A percentile compares a stretch with the other conserved stretches of the same genome.
Evolutionary conservation across 2,888 invertebrate genomes (phyloP).

Genomic region (Idaea aversata): DNA sequence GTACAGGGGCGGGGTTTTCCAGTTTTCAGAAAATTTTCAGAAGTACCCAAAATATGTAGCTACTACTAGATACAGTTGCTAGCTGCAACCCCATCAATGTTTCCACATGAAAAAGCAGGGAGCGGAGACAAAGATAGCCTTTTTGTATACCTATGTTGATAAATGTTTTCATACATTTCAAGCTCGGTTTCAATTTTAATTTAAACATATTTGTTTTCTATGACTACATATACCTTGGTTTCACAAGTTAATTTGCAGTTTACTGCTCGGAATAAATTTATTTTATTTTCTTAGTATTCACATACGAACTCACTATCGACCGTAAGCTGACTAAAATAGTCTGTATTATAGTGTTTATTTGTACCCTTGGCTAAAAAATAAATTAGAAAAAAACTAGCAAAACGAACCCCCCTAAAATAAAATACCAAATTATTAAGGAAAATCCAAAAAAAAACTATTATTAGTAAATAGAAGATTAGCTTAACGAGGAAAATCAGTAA

Average conservation of each 20-base stretch:
- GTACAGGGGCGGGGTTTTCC: conserved; percentile 70
- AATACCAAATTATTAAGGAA: no score
- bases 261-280: not conserved
- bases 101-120: conserved; percentile 45
- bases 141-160: conserved; percentile 17
- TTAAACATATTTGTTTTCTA: not conserved
- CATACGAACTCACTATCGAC: not conserved
- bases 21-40: conserved; percentile 78
- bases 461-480: no score
- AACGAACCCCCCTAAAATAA: no score
- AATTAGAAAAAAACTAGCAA: no score
- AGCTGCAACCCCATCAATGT: conserved; percentile 50
- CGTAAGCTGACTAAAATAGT: not conserved
- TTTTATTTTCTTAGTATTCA: not conserved
- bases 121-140: conserved; percentile 26
- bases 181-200: not conserved
- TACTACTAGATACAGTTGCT: conserved; percentile 26
- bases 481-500: no score
- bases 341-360: no score
- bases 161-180: not conserved
- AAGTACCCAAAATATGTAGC: conserved; percentile 53
- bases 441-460: no score
- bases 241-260: not conserved
- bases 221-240: not conserved
- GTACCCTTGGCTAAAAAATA: no score